Base-by-base conservation (phyloP, 2,888 invertebrate species). In the Agriotes lineatus region DNA sequence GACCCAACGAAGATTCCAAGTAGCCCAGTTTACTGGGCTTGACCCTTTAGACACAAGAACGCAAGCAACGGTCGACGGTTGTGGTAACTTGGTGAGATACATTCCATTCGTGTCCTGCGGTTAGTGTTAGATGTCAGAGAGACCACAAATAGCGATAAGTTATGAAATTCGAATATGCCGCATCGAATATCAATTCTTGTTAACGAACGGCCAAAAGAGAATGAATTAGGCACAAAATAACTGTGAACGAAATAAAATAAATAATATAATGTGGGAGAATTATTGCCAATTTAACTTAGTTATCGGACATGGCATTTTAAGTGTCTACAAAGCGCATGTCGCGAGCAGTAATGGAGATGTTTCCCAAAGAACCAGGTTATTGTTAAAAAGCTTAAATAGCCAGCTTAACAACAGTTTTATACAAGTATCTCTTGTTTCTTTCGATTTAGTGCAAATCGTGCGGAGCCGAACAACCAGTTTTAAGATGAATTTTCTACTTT, bases 81-180 rank as follows among this genome's bases (percentile, higher is more conserved):
- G 70, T 72, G 70, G 71, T 71, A 71, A 71, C 66, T 57, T 75
- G 75, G 75, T 77, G 76, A 76, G 77, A 78, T 77, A 77, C 78
- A 78, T 78, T 78, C 78, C 78, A 74, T 74, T 75, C 75, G 74
- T 77, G 77, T 76, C n/a, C 76, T 77, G 78, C 75, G 79, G 79
- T 77, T 76, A 77, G 77, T 78, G 76, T 78, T 79, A 79, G 78
- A 78, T 78, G 79, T 79, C 77, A 77, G 77, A 78, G 76, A 74
- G 75, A 73, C 76, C 76, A 72, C 76, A 75, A 75, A 74, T 72
- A 73, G 71, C 74, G 73, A 76, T 75, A 75, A 73, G 71, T 74
- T 76, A 75, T 76, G 76, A 76, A 77, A 77, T 76, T 73, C 75
- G 75, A 76, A 73, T 72, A 75, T 69, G 67, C 69, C 70, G 77